phyloP scores from a whole-genome alignment of 1,140 invertebrate species.

The Zaprionus camerounensis region DNA sequence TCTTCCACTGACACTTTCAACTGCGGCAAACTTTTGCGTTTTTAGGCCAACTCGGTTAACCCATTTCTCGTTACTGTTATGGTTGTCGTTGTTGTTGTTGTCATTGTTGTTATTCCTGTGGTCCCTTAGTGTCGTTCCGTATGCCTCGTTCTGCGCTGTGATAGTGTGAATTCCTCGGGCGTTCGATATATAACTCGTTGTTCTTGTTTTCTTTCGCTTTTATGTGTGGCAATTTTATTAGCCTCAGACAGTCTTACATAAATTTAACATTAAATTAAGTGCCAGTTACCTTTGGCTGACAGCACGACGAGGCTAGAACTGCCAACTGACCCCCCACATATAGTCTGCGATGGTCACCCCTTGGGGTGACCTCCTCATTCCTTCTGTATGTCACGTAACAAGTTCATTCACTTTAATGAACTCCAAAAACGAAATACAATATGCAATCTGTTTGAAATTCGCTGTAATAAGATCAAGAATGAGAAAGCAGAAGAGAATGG shows the following conservation, averaged over 20 bases:
- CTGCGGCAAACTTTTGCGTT: conserved; percentile 74
- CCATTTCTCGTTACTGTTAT: conserved; percentile 54
- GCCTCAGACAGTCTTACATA: conserved; percentile 72
- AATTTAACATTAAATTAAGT: conserved; percentile 80
- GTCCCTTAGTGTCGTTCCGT: background rate
- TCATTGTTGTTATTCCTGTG: conserved; percentile 18
- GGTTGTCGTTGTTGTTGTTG: background rate
- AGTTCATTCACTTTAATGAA: conserved; percentile 80
- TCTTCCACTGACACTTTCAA: conserved; percentile 57
- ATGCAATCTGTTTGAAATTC: conserved; percentile 36
- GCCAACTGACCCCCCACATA: conserved; percentile 34
- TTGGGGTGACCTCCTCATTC: background rate
- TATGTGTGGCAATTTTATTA: conserved; percentile 75
- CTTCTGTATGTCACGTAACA: conserved; percentile 28
- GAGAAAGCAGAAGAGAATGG: background rate
- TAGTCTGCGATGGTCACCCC: conserved; percentile 8
- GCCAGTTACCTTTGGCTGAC: conserved; percentile 51
- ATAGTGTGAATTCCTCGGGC: conserved; percentile 57
- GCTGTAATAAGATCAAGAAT: conserved; percentile 12
- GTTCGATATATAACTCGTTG: conserved; percentile 31
- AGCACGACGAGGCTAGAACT: conserved; percentile 38
- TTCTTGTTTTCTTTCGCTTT: conserved; percentile 36
- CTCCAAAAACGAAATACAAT: conserved; percentile 43
- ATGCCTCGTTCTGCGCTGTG: conserved; percentile 11
- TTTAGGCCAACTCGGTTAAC: conserved; percentile 77